Evolutionary conservation across 2,113 vertebrate species (phyloP), one percentile per base, ranked within the genome.

Genomic region (Silurus asotus): DNA sequence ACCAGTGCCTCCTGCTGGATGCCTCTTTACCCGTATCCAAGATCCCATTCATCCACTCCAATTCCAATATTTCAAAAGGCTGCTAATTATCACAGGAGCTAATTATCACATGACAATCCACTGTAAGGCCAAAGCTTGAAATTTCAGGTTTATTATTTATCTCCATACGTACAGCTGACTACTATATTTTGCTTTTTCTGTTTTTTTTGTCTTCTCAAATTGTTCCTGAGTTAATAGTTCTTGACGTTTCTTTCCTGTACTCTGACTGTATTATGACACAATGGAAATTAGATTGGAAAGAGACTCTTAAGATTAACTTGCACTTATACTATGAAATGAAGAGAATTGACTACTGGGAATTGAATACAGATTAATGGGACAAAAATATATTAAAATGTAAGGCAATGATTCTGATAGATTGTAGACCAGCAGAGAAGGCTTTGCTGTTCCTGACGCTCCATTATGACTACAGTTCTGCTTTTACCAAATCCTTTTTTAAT

Each of bases 1-100:
- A 25, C 23, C n/a, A 76, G 86, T 17, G 23, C 76, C 81, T 51
- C 88, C 83, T 85, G 58, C 86, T 86, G 83, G 72, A 79, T 1
- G 10, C 4, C 45, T 23, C 55, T 17, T 61, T 4, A 67, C 65
- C 17, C 53, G 2, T 51, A n/a, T 58, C 37, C 69, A 28, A 19
- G 53, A 25, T 28, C 58, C 23, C 10, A 49, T 76, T 49, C 64
- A 84, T 77, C 45, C 51, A n/a, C 37, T 81, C 67, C 37, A 45
- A 28, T 72, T 72, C 78, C 56, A 6, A n/a, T 8, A 64, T 25
- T 5, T 49, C 14, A 37, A 74, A 70, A 53, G 51, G 17, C 51
- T 83, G 28, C 19, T 59, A 58, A 74, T 83, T 59, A 83, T 69
- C 53, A 58, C 2, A 11, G 25, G 51, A 72, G 19, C 65, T n/a